Conservation (phyloP, 1,140 invertebrate genomes). For the Chironomus striatipennis region DNA sequence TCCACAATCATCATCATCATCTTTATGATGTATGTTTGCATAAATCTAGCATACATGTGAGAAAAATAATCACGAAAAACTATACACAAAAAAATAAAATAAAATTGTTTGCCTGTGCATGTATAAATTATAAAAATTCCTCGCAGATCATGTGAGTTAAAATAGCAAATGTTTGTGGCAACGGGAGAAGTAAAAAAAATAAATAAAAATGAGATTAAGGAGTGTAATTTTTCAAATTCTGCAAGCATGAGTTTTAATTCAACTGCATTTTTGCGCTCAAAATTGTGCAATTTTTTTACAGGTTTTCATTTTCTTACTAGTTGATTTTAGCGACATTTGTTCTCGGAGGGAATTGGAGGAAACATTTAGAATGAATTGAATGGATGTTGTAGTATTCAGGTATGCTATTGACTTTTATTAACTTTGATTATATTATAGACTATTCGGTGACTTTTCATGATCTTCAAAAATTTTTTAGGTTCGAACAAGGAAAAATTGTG, state of each 20-base stretch:
- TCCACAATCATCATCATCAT: too few relatives aligned
- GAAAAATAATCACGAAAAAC: background rate
- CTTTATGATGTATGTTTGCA: too few relatives aligned
- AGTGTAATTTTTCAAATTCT: slow-evolving; percentile 14
- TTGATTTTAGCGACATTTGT: background rate
- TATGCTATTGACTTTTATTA: too few relatives aligned
- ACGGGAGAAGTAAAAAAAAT: background rate
- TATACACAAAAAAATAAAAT: background rate
- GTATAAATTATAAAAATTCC: background rate
- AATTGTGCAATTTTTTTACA: background rate
- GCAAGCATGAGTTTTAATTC: background rate
- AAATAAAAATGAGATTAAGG: background rate
- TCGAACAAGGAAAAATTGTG: too few relatives aligned
- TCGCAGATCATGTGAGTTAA: background rate
- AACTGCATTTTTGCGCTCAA: background rate
- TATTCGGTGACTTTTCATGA: too few relatives aligned
- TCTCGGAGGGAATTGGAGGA: too few relatives aligned
- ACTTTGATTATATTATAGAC: too few relatives aligned
- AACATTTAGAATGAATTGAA: too few relatives aligned
- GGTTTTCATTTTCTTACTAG: background rate
- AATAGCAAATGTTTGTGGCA: background rate
- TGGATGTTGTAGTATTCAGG: too few relatives aligned
- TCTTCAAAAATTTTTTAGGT: too few relatives aligned
- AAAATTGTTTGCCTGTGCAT: background rate
- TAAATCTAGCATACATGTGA: too few relatives aligned